Base-by-base conservation (phyloP, 53 echinoderm and acorn worm genomes). In the Astropecten irregularis region DNA sequence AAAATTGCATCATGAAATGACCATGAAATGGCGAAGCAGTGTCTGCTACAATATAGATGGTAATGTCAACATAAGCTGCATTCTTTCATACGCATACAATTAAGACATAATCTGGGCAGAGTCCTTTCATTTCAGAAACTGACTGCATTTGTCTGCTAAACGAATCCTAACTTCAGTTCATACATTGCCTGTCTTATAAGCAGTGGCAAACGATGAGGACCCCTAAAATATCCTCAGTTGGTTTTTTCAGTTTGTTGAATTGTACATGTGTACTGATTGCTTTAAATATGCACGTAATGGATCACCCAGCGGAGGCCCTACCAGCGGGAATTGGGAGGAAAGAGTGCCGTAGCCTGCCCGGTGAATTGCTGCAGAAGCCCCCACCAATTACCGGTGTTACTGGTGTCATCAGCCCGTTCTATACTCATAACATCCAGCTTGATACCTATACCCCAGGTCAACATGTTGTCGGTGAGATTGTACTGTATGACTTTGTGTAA, bases 391-490 rank as follows among this genome's bases (percentile, higher is more conserved):
- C 29, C 28, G 69, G n/a, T 49, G 71, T 21, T 35, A 32, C 20
- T 20, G 18, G 34, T 1, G 30, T 52, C 2, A 34, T 22, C 19
- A 34, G 50, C 29, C 51, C 31, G 18, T 9, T 18, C 15, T 8
- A 49, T 30, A 47, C 31, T 18, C 71, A 52, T 32, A 31, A 52
- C n/a, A 18, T 71, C 34, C 9, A 27, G 34, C 53, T 71, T 49
- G 21, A 33, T 31, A 52, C 35, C 33, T 71, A 71, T 14, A 71
- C 52, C 1, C 71, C 71, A 18, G 71, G 71, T 18, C 71, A 71
- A 3, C 71, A 52, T 71, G 71, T 71, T 32, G 36, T 71, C 34
- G 71, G 71, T 71, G 71, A 71, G 71, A 71, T 52, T 27, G n/a
- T n/a, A n/a, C n/a, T n/a, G n/a, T n/a, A n/a, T n/a, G n/a, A 29